Conservation (phyloP, 2,888 invertebrate species). For the Meteorus cinctellus region DNA sequence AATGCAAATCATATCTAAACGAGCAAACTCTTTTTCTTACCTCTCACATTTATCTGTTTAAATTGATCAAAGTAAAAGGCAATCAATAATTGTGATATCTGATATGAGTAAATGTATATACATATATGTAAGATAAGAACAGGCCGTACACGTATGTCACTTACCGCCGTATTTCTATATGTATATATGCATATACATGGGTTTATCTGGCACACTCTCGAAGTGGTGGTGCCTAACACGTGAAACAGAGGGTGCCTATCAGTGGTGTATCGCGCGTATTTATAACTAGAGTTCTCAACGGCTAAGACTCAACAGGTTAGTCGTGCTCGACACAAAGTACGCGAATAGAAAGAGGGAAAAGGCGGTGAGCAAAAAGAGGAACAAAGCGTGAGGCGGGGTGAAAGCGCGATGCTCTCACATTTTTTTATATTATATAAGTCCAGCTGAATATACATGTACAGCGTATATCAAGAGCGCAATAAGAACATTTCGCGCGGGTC, state of each 20-base stretch:
- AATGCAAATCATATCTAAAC: too few species aligned
- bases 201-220: constrained; percentile 3
- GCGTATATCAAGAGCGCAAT: neutral
- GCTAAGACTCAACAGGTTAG: constrained; percentile 54
- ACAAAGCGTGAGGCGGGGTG: constrained; percentile 28
- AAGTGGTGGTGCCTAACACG: neutral
- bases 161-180: neutral
- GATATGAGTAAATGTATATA: neutral
- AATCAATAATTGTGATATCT: neutral
- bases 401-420: constrained; percentile 7
- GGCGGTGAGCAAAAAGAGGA: constrained; percentile 22
- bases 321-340: constrained; percentile 41
- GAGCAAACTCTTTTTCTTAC: too few species aligned
- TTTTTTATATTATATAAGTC: neutral
- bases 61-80: neutral
- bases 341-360: constrained; percentile 19
- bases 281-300: constrained; percentile 45
- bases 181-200: neutral
- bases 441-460: neutral
- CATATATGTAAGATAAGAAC: neutral
- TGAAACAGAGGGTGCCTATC: constrained; percentile 35
- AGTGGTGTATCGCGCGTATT: constrained; percentile 48
- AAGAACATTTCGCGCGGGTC: too few species aligned
- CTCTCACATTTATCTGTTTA: neutral
- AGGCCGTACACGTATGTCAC: neutral